Conservation (phyloP, 2,797 vertebrate genomes). For the Aeoliscus strigatus region DNA sequence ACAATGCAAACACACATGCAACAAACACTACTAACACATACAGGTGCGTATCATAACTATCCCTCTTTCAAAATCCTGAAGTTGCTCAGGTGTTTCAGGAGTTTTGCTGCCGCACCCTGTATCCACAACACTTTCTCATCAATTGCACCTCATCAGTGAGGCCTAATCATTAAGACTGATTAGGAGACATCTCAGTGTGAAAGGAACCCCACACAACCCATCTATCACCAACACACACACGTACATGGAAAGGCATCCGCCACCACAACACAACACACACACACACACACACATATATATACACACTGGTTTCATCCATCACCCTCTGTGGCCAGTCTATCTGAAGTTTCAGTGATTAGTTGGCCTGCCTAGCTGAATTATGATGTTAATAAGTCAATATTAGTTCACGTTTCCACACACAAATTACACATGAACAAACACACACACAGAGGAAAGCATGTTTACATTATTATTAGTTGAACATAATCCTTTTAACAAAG, state of each 20-base stretch:
- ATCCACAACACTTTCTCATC: conserved; percentile 47
- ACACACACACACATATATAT: conserved; percentile 17
- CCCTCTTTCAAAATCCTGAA: too few relatives aligned
- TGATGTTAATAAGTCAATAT: conserved; percentile 84
- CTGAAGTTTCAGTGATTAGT: conserved; percentile 78
- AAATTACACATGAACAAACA: conserved; percentile 34
- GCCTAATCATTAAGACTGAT: conserved; percentile 79
- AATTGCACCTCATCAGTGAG: conserved; percentile 61
- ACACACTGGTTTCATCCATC: conserved; percentile 67
- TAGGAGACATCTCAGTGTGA: conserved; percentile 75
- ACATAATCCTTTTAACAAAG: too few relatives aligned
- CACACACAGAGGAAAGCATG: neutral
- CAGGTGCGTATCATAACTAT: too few relatives aligned
- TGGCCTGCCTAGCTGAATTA: conserved; percentile 83
- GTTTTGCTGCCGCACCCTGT: conserved; percentile 33
- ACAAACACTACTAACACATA: too few relatives aligned
- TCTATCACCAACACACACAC: conserved; percentile 59
- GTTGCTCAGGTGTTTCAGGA: conserved; percentile 14
- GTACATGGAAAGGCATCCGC: neutral
- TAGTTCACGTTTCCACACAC: conserved; percentile 62
- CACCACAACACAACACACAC: conserved; percentile 12
- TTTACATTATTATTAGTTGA: too few relatives aligned
- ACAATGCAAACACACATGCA: too few relatives aligned
- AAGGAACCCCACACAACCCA: conserved; percentile 67
- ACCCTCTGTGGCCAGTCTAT: conserved; percentile 76